Evolutionary conservation across 2,797 vertebrate genomes (phyloP).

Genomic region (Liasis olivaceus): DNA sequence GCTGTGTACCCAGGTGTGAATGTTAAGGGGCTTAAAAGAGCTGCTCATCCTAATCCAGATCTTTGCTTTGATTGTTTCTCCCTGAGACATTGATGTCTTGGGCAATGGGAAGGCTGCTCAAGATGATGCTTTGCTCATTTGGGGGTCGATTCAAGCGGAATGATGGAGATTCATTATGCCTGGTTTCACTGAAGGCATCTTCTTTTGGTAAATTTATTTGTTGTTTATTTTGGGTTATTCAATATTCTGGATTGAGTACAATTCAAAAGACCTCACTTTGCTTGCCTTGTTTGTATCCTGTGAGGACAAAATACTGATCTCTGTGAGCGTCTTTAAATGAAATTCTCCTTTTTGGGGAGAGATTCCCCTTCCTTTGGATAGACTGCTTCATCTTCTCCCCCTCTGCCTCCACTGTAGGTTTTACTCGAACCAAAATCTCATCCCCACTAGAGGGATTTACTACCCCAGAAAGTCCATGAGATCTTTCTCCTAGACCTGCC

Average conservation of each 20-base stretch:
- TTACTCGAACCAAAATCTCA: background rate
- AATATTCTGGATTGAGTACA: too few relatives aligned
- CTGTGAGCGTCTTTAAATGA: background rate
- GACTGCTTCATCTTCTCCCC: background rate
- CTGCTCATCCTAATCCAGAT: background rate
- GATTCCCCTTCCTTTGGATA: background rate
- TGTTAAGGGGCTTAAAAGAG: background rate
- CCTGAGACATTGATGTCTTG: background rate
- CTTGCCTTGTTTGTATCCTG: background rate
- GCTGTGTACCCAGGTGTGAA: background rate
- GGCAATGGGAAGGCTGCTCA: background rate
- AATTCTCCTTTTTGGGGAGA: background rate
- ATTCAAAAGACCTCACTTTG: too few relatives aligned
- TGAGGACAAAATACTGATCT: background rate
- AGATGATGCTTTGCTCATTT: background rate
- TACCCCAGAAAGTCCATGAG: background rate
- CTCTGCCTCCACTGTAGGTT: background rate
- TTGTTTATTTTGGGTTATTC: background rate
- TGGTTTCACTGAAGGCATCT: background rate
- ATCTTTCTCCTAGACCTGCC: background rate
- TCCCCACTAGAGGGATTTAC: background rate
- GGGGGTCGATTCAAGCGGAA: background rate
- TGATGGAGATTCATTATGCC: background rate
- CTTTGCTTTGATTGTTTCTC: background rate
- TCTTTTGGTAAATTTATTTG: background rate